Evolutionary conservation across 2,113 vertebrate genomes (phyloP).

Genomic region (Catharus minimus): DNA sequence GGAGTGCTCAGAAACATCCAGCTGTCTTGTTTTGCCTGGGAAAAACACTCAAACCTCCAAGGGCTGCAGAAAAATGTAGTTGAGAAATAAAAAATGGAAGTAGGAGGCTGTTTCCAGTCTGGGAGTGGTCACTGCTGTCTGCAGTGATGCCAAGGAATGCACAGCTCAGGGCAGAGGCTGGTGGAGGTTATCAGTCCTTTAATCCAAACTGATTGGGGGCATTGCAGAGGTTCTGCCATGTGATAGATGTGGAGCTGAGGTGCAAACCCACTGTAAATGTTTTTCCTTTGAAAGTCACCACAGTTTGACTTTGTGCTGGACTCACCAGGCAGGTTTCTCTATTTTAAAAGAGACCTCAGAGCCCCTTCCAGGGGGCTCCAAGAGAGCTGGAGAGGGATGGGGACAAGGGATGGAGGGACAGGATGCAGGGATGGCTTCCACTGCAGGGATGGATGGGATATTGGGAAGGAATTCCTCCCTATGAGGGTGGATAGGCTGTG

Average conservation of each 20-base stretch:
- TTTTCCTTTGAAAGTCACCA: neutral
- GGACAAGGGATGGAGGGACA: fast-evolving
- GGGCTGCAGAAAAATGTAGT: neutral
- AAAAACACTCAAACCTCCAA: neutral
- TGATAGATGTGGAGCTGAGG: neutral
- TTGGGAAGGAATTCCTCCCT: fast-evolving
- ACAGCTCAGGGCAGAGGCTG: neutral
- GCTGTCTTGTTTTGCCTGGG: neutral
- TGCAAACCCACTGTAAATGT: fast-evolving
- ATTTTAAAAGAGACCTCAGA: neutral
- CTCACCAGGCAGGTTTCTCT: fast-evolving
- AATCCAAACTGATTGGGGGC: neutral
- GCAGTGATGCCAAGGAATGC: neutral
- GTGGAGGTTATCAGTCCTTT: neutral
- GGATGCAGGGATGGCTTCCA: neutral
- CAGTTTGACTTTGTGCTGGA: neutral
- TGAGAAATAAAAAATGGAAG: neutral
- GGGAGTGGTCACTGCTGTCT: neutral
- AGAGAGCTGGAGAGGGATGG: neutral
- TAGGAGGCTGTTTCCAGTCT: neutral
- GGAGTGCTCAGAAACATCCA: neutral
- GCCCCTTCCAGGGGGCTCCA: fast-evolving
- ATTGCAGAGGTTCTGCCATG: neutral
- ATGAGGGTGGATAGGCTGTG: fast-evolving
- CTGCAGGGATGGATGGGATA: fast-evolving